Evolutionary conservation across 2,797 vertebrate genomes (phyloP).

Genomic region (Linurgus olivaceus): DNA sequence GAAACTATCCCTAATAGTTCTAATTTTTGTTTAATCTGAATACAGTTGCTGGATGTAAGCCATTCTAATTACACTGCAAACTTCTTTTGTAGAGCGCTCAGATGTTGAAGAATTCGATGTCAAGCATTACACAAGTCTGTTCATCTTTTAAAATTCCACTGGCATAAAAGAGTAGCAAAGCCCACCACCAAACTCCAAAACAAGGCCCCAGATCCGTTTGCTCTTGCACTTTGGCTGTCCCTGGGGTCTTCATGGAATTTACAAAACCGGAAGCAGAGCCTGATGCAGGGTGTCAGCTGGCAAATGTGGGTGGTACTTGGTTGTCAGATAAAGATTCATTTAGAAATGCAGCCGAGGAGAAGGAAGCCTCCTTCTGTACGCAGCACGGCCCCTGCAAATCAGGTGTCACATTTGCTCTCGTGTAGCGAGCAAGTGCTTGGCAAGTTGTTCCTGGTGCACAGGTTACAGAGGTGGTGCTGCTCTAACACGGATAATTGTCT

Average conservation of each 20-base stretch:
- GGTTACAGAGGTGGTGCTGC: not conserved
- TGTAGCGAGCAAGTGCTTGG: not conserved
- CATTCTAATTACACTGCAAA: conserved; percentile 69
- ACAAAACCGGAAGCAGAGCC: not conserved
- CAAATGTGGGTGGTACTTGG: not conserved
- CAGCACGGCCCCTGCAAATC: not conserved
- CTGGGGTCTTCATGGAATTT: not conserved
- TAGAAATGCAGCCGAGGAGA: not conserved
- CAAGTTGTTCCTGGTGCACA: rapidly evolving
- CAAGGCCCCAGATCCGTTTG: not conserved
- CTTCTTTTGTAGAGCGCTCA: conserved; percentile 48
- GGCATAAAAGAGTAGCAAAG: not conserved
- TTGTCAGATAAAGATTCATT: not conserved
- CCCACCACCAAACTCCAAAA: not conserved
- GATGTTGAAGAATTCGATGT: conserved; percentile 64
- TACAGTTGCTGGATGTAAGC: conserved; percentile 64
- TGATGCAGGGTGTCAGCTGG: not conserved
- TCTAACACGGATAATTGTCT: not conserved
- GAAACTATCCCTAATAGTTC: conserved; percentile 13
- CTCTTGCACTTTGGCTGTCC: not conserved
- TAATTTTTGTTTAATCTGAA: conserved; percentile 69
- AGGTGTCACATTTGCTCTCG: not conserved
- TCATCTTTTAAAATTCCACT: conserved; percentile 33
- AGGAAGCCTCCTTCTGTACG: not conserved
- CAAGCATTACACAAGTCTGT: conserved; percentile 17